Evolutionary conservation across 2,113 vertebrate species (phyloP).

Genomic region (Caranx melampygus): DNA sequence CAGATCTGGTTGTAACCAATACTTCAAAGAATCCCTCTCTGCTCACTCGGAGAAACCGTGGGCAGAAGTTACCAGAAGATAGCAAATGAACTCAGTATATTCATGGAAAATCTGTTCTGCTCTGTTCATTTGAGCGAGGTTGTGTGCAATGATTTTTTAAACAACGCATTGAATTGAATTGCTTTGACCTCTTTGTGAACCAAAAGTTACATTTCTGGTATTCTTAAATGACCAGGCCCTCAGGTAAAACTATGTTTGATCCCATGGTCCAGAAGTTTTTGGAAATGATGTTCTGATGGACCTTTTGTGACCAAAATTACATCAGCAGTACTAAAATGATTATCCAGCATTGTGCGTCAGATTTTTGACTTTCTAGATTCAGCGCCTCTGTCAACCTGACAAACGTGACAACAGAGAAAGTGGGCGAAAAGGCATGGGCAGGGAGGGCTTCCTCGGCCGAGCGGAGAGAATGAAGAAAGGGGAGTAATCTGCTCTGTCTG

Average conservation of each 20-base stretch:
- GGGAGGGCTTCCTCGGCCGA: slow-evolving; percentile 60
- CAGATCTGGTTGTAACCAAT: slow-evolving; percentile 44
- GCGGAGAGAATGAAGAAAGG: slow-evolving; percentile 68
- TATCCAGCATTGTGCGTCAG: background rate
- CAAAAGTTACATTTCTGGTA: too few relatives aligned
- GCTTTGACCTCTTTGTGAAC: background rate
- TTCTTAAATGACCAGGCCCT: background rate
- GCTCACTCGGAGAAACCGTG: background rate
- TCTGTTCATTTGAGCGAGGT: background rate
- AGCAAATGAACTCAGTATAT: background rate
- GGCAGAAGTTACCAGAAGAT: background rate
- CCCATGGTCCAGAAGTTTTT: background rate
- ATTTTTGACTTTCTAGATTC: slow-evolving; percentile 32
- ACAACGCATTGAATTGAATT: background rate
- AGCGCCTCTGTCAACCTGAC: slow-evolving; percentile 30
- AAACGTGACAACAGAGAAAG: slow-evolving; percentile 59
- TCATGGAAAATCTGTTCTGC: background rate
- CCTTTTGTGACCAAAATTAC: background rate
- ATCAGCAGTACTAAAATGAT: background rate
- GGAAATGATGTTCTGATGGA: background rate
- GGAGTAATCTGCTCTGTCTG: slow-evolving; percentile 78
- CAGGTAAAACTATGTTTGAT: background rate
- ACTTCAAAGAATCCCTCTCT: slow-evolving; percentile 50
- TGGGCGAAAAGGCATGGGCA: slow-evolving; percentile 37
- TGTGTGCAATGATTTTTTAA: background rate